Base-by-base conservation (phyloP, 1,140 invertebrate species). In the Ctenoplectra terminalis region DNA sequence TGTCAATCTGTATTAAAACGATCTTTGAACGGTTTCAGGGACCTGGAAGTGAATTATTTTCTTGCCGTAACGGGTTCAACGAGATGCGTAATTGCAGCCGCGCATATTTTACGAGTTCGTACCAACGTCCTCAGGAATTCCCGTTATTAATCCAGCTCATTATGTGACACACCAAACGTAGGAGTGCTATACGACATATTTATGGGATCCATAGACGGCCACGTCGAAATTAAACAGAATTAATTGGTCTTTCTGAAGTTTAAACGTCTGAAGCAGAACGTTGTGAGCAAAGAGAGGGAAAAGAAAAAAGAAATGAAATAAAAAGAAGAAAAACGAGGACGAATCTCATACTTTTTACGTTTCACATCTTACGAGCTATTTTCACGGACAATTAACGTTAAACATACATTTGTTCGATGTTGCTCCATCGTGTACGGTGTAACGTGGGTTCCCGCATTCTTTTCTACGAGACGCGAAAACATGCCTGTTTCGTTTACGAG, bases 81-180 rank as follows among this genome's bases (percentile, higher is more conserved):
- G 52, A 67, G 52, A 82, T 54, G 54, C 40, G 46, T 86, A 86
- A 86, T 86, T 85, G 54, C 79, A 69, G 67, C 52, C 67, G 40
- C 43, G 66, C 78, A 72, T 85, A 77, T 52, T 73, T 86, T 43
- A 76, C 70, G 31, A 76, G 37, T 70, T 76, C 34, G 31, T 58
- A 40, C 52, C 43, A 66, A 61, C 54, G 61, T 69, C 67, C 20
- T 23, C 11, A 71, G 84, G 79, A 85, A 86, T 82, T 76, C 72
- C 15, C 72, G 48, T 60, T 82, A 86, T 85, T 85, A 67, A 81
- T 86, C 40, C 67, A 64, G 63, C 83, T 81, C 40, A 85, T 85
- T 86, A 86, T 58, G 29, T 13, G 40, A 52, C 48, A 58, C n/a
- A 20, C 52, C 17, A 61, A n/a, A 67, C 71, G 71, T 76, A 76